Base-by-base conservation (phyloP, 2,797 vertebrate genomes). In the Onychomys arenicola region DNA sequence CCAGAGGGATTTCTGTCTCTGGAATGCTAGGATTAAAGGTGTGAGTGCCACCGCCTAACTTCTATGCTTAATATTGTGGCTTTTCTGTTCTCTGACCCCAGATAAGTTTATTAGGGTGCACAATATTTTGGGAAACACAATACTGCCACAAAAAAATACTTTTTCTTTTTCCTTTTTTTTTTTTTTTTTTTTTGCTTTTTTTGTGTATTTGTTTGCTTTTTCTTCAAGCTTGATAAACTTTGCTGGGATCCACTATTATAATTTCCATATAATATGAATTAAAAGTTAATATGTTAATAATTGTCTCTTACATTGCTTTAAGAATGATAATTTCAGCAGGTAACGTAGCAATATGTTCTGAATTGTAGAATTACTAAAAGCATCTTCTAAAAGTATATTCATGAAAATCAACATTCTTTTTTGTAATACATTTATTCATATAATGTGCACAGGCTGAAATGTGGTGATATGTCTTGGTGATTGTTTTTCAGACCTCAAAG, bases 401-500 rank as follows among this genome's bases (percentile, higher is more conserved):
- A 94, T 57, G 67, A 95, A 96, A 95, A 94, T 76, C 96, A 78
- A 96, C 84, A 85, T 80, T 67, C 81, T 85, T 49, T 55, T 77
- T 85, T 71, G 43, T 92, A 96, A 32, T 81, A n/a, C 63, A 90
- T 78, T 49, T 96, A 69, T 95, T 55, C 13, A 6, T 61, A 9
- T n/a, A 65, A 63, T 93, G 46, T 43, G 37, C 43, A 23, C 85
- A 90, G 27, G 32, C 78, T 86, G 52, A 96, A 91, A 92, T 71
- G 21, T 95, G 46, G 46, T 94, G 21, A 34, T 86, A 67, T 71
- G 90, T 86, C n/a, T 93, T 63, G 97, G 17, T 98, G 76, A 97
- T 91, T 98, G 89, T 85, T 94, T 98, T 98, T n/a, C 98, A 99
- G 99, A 99, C 99, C 4, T 99, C 99, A 55, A 99, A 99, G 98